A percentile compares a stretch with the other conserved stretches of the same genome.
Conservation (phyloP, 2,797 vertebrate species). For the Eupleurogrammus muticus region DNA sequence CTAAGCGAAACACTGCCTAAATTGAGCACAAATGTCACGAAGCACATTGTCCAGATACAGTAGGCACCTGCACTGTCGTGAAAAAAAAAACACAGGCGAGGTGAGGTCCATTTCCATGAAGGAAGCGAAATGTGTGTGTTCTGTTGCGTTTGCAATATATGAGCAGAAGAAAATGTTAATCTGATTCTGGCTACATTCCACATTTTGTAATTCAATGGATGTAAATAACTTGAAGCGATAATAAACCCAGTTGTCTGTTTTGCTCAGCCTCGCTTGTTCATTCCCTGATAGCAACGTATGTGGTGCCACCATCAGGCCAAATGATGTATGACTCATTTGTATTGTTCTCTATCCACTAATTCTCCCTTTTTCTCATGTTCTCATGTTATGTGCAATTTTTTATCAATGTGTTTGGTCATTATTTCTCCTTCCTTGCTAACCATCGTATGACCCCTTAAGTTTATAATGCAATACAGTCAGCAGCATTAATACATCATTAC, state of each 20-base stretch:
- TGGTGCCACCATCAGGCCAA: conserved; percentile 69
- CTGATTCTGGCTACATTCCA: conserved; percentile 71
- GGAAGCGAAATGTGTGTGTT: conserved; percentile 5
- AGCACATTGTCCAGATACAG: conserved; percentile 62
- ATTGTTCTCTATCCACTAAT: background rate
- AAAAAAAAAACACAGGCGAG: conserved; percentile 29
- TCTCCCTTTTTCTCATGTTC: background rate
- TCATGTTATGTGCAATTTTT: background rate
- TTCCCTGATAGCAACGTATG: conserved; percentile 26
- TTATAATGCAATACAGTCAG: no score
- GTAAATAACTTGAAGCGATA: conserved; percentile 76
- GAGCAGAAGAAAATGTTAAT: conserved; percentile 38
- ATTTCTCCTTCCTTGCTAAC: background rate
- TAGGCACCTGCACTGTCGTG: conserved; percentile 58
- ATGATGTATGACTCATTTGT: background rate
- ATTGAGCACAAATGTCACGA: conserved; percentile 74
- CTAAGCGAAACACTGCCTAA: conserved; percentile 77
- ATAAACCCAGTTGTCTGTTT: conserved; percentile 74
- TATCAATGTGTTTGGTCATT: background rate
- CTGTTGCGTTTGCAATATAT: conserved; percentile 42
- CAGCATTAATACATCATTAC: no score
- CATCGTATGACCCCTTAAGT: no score
- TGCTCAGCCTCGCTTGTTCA: conserved; percentile 35
- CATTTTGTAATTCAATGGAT: conserved; percentile 75
- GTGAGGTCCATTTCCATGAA: conserved; percentile 45